Percentiles rank a stretch among this genome's conserved stretches.
Evolutionary conservation across 2,888 invertebrate species (phyloP).

Genomic region (Polylopha cassiicola): DNA sequence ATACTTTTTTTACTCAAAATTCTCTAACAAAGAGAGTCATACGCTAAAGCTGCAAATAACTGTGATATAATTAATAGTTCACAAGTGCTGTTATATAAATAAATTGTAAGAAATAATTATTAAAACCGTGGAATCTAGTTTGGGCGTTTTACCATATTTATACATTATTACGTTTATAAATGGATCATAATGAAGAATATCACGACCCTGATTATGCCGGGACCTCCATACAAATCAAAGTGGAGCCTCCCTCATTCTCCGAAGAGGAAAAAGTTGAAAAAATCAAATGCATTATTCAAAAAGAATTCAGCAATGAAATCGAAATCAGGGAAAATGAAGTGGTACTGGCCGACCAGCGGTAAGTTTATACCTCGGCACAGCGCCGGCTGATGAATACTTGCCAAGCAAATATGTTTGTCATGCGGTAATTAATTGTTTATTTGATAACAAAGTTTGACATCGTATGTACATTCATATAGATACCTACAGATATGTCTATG

Average conservation of each 20-base stretch:
- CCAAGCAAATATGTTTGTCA: too few relatives aligned
- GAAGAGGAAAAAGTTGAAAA: slow-evolving; percentile 67
- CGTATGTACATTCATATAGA: too few relatives aligned
- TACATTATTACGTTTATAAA: slow-evolving; percentile 40
- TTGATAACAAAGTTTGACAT: too few relatives aligned
- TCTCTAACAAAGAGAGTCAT: slow-evolving; percentile 32
- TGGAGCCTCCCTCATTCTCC: slow-evolving; percentile 37
- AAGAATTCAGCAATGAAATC: slow-evolving; percentile 85
- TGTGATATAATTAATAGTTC: slow-evolving; percentile 34
- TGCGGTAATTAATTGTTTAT: slow-evolving; percentile 8
- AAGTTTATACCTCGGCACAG: slow-evolving; percentile 43
- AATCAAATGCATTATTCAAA: slow-evolving; percentile 80
- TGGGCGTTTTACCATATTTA: slow-evolving; percentile 47
- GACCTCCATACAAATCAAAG: slow-evolving; percentile 38
- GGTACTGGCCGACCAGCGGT: slow-evolving; percentile 81
- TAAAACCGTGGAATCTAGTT: slow-evolving; percentile 19
- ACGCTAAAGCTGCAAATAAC: slow-evolving; percentile 38
- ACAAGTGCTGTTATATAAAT: slow-evolving; percentile 26
- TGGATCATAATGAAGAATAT: slow-evolving; percentile 70
- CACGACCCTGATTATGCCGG: slow-evolving; percentile 79
- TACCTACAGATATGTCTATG: too few relatives aligned
- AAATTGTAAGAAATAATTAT: slow-evolving; percentile 19
- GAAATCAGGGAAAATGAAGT: slow-evolving; percentile 83
- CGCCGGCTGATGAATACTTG: too few relatives aligned
- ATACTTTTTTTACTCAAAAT: slow-evolving; percentile 35